A percentile compares a stretch with the other conserved stretches of the same genome.
Evolutionary conservation across 2,113 vertebrate species (phyloP).

Genomic region (Bostrychus sinensis): DNA sequence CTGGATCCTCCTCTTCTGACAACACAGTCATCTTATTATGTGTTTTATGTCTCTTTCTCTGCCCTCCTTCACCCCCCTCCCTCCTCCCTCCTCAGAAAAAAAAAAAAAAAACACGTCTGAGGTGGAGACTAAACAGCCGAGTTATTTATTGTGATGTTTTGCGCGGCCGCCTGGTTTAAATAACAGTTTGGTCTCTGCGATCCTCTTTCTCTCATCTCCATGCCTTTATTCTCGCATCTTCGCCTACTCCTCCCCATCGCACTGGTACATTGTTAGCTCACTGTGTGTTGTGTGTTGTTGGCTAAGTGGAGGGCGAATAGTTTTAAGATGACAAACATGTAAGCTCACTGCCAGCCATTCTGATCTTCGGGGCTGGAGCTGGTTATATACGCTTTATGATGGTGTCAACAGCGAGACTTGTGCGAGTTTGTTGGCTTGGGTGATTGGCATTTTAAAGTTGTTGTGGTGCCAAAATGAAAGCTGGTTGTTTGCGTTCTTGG

Average conservation of each 20-base stretch:
- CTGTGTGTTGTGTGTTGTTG: slow-evolving; percentile 88
- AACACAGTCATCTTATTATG: slow-evolving; percentile 67
- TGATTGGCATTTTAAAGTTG: slow-evolving; percentile 49
- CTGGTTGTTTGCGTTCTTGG: slow-evolving; percentile 28
- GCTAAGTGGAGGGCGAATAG: slow-evolving; percentile 88
- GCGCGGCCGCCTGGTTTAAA: slow-evolving; percentile 77
- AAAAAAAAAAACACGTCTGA: slow-evolving; percentile 69
- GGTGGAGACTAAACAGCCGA: slow-evolving; percentile 78
- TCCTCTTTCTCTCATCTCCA: slow-evolving; percentile 57
- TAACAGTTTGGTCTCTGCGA: slow-evolving; percentile 75
- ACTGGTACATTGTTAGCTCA: slow-evolving; percentile 77
- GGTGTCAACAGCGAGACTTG: slow-evolving; percentile 43
- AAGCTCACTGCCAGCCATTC: slow-evolving; percentile 87
- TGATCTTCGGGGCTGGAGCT: slow-evolving; percentile 83
- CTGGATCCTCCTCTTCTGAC: slow-evolving; percentile 65
- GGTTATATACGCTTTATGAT: slow-evolving; percentile 47
- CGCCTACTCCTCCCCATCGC: slow-evolving; percentile 52
- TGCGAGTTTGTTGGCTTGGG: slow-evolving; percentile 35
- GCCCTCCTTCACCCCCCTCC: slow-evolving; percentile 39
- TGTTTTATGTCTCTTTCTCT: slow-evolving; percentile 57
- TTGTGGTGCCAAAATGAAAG: slow-evolving; percentile 24
- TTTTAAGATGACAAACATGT: slow-evolving; percentile 95
- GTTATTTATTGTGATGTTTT: slow-evolving; percentile 83
- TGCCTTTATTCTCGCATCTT: slow-evolving; percentile 37
- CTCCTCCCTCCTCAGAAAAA: no score